Evolutionary conservation across 2,113 vertebrate species (phyloP), one percentile per base, ranked within the genome.

Genomic region (Raja brachyura): DNA sequence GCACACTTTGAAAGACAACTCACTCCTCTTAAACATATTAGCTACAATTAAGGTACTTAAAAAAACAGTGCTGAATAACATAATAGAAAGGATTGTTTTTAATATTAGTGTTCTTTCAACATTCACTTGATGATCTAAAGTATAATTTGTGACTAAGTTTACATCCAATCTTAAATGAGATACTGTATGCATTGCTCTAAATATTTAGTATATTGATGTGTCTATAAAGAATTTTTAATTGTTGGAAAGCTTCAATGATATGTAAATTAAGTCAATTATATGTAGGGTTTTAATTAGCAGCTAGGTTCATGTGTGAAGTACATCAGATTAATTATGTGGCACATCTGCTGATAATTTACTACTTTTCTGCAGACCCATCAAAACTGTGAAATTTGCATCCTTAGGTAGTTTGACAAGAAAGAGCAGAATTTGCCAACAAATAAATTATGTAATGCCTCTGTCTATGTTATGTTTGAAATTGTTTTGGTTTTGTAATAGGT

Each of bases 231-330:
- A 90, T 93, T 94, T 94, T 93, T 48, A 93, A 93, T 90, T 93
- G 66, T 93, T 94, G 94, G 94, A 90, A 94, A 94, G 81, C 76
- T 93, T 93, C 93, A 97, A 97, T 96, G 95, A 95, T 96, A 97
- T 97, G 96, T 96, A 97, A 97, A 98, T 97, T 94, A 94, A 97
- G 96, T 96, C 96, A 97, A 97, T 98, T 97, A 97, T 97, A 96
- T 97, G 95, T 96, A 95, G 96, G 96, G 95, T 96, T 97, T 97
- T 97, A 97, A 97, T 97, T 97, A 97, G 96, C 97, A 97, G 96
- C 96, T 97, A 96, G 96, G 96, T 97, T 97, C 96, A 96, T 96
- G 96, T 97, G 97, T 96, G 96, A 97, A 97, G 95, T 96, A 95
- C 95, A 96, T 96, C 95, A 95, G 95, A 95, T 96, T 97, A 96